Evolutionary conservation across 2,113 vertebrate genomes (phyloP).

Genomic region (Vireo altiloquus): DNA sequence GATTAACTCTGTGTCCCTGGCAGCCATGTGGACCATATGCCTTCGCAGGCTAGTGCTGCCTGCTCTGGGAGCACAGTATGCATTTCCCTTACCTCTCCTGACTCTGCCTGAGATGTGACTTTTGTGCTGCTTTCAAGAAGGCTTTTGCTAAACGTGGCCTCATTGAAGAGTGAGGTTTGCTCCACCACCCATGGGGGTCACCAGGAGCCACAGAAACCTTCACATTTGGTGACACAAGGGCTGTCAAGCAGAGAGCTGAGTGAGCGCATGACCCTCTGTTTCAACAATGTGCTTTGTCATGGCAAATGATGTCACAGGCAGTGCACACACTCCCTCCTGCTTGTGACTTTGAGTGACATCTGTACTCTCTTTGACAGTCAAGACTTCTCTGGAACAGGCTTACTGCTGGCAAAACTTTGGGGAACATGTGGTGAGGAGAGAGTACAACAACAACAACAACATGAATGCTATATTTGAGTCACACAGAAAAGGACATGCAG

Average conservation of each 20-base stretch:
- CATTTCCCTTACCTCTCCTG: neutral
- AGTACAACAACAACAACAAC: neutral
- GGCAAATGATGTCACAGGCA: neutral
- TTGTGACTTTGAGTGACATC: neutral
- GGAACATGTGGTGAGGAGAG: neutral
- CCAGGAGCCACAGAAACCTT: neutral
- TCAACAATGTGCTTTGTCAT: neutral
- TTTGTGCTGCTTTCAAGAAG: neutral
- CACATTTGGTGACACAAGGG: neutral
- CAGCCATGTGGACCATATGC: accelerated
- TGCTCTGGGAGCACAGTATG: neutral
- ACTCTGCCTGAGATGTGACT: neutral
- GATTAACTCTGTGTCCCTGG: neutral
- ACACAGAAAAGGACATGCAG: neutral
- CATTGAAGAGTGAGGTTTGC: accelerated
- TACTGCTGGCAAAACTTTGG: neutral
- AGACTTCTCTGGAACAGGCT: neutral
- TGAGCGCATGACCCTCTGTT: neutral
- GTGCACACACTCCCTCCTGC: neutral
- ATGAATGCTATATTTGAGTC: neutral
- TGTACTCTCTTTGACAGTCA: neutral
- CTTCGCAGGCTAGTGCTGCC: neutral
- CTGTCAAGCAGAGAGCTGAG: accelerated
- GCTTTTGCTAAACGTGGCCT: neutral
- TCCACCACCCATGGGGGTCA: neutral